Percentiles rank a stretch among this genome's conserved stretches.
phyloP scores from a whole-genome alignment of 2,888 invertebrate species.

The Hypomecis atomaria region DNA sequence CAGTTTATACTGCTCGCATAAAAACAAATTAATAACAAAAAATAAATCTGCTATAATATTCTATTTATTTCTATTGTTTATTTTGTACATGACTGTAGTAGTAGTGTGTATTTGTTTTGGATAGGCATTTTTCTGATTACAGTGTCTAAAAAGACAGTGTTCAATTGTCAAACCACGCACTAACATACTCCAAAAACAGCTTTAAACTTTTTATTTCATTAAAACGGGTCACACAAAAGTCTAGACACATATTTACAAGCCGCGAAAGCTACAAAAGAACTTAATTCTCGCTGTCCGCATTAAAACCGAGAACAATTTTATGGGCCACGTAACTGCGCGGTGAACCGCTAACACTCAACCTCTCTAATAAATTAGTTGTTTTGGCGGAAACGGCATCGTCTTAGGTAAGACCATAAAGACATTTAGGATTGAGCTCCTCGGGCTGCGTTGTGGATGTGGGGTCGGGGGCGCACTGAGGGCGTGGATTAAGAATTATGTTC shows the following conservation, averaged over 20 bases:
- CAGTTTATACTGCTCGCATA: too few species aligned
- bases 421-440: conserved; percentile 65
- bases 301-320: conserved; percentile 47
- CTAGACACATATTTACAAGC: conserved; percentile 6
- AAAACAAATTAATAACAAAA: too few species aligned
- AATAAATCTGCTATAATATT: too few species aligned
- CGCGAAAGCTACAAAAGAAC: conserved; percentile 18
- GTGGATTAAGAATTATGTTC: conserved; percentile 24
- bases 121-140: too few species aligned
- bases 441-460: conserved; percentile 29
- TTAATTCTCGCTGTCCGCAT: conserved; percentile 28
- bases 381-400: conserved; percentile 62
- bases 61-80: too few species aligned
- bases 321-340: conserved; percentile 51
- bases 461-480: conserved; percentile 25
- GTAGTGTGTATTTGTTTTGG: too few species aligned
- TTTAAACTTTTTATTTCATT: neutral
- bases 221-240: neutral
- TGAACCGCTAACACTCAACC: conserved; percentile 52
- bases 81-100: too few species aligned
- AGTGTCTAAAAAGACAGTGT: too few species aligned
- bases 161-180: neutral
- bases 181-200: neutral
- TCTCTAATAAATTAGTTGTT: conserved; percentile 68
- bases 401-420: conserved; percentile 65